phyloP scores from a whole-genome alignment of 2,113 vertebrate species.

The Ameiurus melas region DNA sequence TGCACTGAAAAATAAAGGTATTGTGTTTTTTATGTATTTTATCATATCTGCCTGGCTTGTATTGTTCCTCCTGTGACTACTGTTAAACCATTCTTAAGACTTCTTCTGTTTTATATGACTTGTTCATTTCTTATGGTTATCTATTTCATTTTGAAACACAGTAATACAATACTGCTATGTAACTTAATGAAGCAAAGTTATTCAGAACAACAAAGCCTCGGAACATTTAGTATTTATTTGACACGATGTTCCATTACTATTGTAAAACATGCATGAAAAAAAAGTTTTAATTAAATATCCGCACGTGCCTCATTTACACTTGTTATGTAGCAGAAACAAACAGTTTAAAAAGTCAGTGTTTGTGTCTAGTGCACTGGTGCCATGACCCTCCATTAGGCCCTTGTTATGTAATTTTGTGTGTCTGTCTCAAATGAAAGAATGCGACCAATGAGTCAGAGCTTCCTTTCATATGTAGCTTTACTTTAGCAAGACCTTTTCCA shows the following conservation, averaged over 20 bases:
- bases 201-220: background rate
- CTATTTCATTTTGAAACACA: background rate
- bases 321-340: constrained; percentile 14
- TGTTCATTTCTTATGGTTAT: background rate
- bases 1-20: background rate
- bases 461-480: constrained; percentile 29
- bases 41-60: background rate
- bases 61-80: background rate
- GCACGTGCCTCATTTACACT: background rate
- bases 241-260: background rate
- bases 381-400: background rate
- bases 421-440: constrained; percentile 22
- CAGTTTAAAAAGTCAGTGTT: constrained; percentile 15
- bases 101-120: background rate
- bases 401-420: constrained; percentile 26
- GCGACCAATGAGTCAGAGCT: constrained; percentile 30
- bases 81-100: background rate
- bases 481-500: constrained; percentile 18
- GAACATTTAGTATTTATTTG: background rate
- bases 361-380: background rate
- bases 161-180: background rate
- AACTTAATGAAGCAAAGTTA: background rate
- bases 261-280: background rate
- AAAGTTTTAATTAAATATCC: background rate
- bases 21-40: background rate